Evolutionary conservation across 2,797 vertebrate genomes (phyloP).

Genomic region (Neoniphon sammara): DNA sequence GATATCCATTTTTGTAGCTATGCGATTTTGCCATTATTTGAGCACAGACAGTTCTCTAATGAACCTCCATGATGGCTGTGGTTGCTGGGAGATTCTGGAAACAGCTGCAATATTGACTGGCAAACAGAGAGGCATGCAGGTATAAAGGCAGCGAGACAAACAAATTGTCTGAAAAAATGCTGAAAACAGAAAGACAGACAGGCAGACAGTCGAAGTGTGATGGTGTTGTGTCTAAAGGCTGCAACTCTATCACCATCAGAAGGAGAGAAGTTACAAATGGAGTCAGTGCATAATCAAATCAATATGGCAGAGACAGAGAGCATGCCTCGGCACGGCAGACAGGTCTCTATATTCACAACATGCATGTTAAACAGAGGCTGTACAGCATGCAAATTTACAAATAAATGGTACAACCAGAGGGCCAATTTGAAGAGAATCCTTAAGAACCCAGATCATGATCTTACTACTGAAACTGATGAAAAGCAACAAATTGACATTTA

Average conservation of each 20-base stretch:
- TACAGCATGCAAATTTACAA: not conserved
- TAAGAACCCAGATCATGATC: not conserved
- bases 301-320: constrained; percentile 39
- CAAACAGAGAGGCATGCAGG: constrained; percentile 20
- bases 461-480: not conserved
- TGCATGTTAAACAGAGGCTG: constrained; percentile 11
- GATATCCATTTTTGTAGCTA: too few species aligned
- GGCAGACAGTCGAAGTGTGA: constrained; percentile 27
- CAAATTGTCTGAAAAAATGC: constrained; percentile 30
- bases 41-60: too few species aligned
- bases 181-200: constrained; percentile 34
- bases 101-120: not conserved
- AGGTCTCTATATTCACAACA: constrained; percentile 15
- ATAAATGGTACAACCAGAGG: not conserved
- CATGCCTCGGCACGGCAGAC: constrained; percentile 9
- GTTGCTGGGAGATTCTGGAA: constrained; percentile 19
- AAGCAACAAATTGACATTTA: too few species aligned
- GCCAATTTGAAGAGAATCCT: not conserved
- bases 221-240: constrained; percentile 1
- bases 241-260: constrained; percentile 31
- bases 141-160: constrained; percentile 21
- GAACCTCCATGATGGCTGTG: constrained; percentile 7
- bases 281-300: constrained; percentile 47
- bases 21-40: too few species aligned
- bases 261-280: constrained; percentile 37